A percentile compares a stretch with the other conserved stretches of the same genome.
These are phyloP conservation scores for Chrosomus eos DNA, from an alignment of 2,797 vertebrate genomes.

Conservation along the genomic window DNA sequence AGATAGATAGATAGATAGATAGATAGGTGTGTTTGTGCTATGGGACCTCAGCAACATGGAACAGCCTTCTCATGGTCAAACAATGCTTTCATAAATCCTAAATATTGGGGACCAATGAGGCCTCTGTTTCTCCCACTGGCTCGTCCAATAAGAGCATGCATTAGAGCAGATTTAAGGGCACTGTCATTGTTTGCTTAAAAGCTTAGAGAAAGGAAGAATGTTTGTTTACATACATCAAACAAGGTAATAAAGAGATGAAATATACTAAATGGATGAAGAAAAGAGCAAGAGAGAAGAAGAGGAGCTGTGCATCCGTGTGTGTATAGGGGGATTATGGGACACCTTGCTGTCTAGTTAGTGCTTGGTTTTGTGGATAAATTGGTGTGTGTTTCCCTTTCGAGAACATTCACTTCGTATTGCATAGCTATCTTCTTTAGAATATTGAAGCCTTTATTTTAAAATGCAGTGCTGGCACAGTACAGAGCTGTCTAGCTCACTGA, in stretches of 20 bases:
- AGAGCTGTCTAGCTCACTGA: too few relatives aligned
- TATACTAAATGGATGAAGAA: not conserved
- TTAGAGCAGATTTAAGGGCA: constrained; percentile 32
- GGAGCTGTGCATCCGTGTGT: not conserved
- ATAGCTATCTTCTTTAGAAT: too few relatives aligned
- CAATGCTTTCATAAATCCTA: constrained; percentile 30
- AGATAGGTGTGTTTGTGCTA: not conserved
- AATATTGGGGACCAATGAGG: constrained; percentile 58
- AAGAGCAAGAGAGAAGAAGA: not conserved
- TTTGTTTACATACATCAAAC: not conserved
- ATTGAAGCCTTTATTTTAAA: too few relatives aligned
- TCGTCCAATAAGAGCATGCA: constrained; percentile 64
- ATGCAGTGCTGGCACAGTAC: too few relatives aligned
- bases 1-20: not conserved
- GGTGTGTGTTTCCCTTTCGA: constrained; percentile 6
- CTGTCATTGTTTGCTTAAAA: not conserved
- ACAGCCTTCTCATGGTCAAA: constrained; percentile 31
- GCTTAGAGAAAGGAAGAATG: not conserved
- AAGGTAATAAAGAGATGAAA: not conserved
- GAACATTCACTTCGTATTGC: too few relatives aligned
- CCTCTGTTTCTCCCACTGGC: constrained; percentile 45
- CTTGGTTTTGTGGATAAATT: not conserved
- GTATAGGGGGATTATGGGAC: not conserved
- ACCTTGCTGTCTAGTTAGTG: not conserved
- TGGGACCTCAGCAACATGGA: not conserved